Conservation (phyloP, 1,140 invertebrate genomes). For the Hirudo medicinalis region DNA sequence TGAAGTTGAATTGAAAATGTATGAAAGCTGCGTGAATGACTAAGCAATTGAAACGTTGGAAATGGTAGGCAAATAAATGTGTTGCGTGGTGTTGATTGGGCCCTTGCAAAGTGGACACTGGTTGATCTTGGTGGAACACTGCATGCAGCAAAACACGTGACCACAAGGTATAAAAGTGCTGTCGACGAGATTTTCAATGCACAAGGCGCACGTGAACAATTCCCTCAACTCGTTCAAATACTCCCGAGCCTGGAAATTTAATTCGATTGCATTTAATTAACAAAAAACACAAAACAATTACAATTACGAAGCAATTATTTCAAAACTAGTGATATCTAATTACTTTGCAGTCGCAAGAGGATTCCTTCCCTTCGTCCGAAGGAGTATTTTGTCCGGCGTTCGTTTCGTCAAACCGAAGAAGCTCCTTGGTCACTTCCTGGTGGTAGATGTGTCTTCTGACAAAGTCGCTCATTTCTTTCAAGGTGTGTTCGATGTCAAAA, state of each 20-base stretch:
- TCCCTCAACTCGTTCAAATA: background rate
- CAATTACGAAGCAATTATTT: no score
- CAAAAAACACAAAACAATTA: no score
- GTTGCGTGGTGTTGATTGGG: background rate
- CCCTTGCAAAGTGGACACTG: background rate
- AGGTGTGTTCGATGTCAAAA: conserved; percentile 72
- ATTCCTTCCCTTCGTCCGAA: background rate
- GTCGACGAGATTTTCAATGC: background rate
- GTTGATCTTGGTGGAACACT: background rate
- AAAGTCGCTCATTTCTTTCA: conserved; percentile 72
- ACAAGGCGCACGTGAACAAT: background rate
- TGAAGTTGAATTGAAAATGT: no score
- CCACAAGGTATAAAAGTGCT: background rate
- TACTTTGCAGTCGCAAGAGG: background rate
- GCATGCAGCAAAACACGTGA: background rate
- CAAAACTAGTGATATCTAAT: no score
- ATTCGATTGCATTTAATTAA: background rate
- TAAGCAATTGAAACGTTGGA: no score
- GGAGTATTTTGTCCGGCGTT: background rate
- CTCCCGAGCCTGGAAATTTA: background rate
- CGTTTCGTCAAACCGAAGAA: background rate
- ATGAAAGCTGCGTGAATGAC: no score
- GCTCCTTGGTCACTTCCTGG: background rate
- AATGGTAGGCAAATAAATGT: background rate
- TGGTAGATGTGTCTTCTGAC: conserved; percentile 48